Percentiles rank a stretch among this genome's conserved stretches.
These are phyloP conservation scores for Sarcophaga caerulescens DNA, from an alignment of 2,888 invertebrate species.

Conservation along the genomic window DNA sequence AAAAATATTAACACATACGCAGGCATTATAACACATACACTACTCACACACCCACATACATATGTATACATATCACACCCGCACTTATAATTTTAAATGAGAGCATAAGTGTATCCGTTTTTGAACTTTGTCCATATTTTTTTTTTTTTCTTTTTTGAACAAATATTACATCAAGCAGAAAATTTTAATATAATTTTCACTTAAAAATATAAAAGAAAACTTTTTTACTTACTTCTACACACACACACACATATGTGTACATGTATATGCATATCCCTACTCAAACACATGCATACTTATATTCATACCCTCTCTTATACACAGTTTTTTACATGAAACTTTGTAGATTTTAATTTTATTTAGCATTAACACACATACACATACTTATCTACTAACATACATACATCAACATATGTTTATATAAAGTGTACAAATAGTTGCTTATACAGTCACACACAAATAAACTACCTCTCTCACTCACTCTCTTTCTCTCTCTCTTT, in stretches of 20 bases:
- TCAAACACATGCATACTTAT: constrained; percentile 15
- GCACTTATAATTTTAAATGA: constrained; percentile 24
- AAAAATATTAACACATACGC: constrained; percentile 71
- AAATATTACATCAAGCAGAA: constrained; percentile 79
- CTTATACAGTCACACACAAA: no score
- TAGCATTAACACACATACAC: background rate
- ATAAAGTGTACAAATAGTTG: constrained; percentile 23
- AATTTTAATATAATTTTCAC: constrained; percentile 81
- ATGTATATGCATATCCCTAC: constrained; percentile 15
- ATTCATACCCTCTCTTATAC: background rate
- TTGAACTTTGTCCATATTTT: constrained; percentile 59
- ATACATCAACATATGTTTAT: background rate
- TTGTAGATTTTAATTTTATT: constrained; percentile 49
- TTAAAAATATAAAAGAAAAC: constrained; percentile 77
- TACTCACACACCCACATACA: constrained; percentile 13
- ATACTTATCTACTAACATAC: no score
- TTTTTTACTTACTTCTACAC: constrained; percentile 68
- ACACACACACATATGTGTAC: constrained; percentile 69
- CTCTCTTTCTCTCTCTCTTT: no score
- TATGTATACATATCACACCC: background rate
- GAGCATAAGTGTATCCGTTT: constrained; percentile 69
- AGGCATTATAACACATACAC: constrained; percentile 66
- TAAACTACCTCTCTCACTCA: no score
- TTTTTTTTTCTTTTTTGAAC: constrained; percentile 71
- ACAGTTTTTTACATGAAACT: constrained; percentile 31